phyloP scores from a whole-genome alignment of 2,797 vertebrate genomes.

The Cebuella pygmaea region DNA sequence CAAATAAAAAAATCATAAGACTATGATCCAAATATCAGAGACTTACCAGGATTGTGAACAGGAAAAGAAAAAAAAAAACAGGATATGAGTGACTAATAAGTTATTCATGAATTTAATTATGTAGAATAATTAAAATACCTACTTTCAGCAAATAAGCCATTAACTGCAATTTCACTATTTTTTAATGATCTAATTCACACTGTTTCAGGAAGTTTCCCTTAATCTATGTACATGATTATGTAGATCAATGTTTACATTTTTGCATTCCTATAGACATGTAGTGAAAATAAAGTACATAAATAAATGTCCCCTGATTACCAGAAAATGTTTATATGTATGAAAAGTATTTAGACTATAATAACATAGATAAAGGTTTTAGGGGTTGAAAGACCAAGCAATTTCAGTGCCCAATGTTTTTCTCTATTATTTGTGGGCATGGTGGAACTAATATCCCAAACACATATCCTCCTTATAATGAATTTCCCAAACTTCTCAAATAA shows the following conservation, averaged over 20 bases:
- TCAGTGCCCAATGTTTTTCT: not conserved
- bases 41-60: slow-evolving; percentile 71
- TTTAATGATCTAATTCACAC: slow-evolving; percentile 80
- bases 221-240: slow-evolving; percentile 70
- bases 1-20: slow-evolving; percentile 73
- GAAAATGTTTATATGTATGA: slow-evolving; percentile 42
- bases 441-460: not conserved
- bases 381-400: not conserved
- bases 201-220: slow-evolving; percentile 77
- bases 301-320: slow-evolving; percentile 43
- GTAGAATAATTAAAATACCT: slow-evolving; percentile 87
- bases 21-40: slow-evolving; percentile 81
- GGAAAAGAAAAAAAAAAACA: slow-evolving; percentile 34
- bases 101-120: slow-evolving; percentile 85
- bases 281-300: slow-evolving; percentile 62
- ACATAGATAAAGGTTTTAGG: not conserved
- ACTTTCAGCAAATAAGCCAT: slow-evolving; percentile 84
- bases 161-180: slow-evolving; percentile 77
- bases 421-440: not conserved
- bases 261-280: slow-evolving; percentile 59
- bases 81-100: slow-evolving; percentile 79
- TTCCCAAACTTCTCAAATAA: slow-evolving; percentile 47
- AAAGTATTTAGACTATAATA: not conserved
- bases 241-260: slow-evolving; percentile 72
- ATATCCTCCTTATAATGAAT: slow-evolving; percentile 17